Evolutionary conservation across 64 coral and sea anemone species (phyloP).

Genomic region (Actinia tenebrosa): DNA sequence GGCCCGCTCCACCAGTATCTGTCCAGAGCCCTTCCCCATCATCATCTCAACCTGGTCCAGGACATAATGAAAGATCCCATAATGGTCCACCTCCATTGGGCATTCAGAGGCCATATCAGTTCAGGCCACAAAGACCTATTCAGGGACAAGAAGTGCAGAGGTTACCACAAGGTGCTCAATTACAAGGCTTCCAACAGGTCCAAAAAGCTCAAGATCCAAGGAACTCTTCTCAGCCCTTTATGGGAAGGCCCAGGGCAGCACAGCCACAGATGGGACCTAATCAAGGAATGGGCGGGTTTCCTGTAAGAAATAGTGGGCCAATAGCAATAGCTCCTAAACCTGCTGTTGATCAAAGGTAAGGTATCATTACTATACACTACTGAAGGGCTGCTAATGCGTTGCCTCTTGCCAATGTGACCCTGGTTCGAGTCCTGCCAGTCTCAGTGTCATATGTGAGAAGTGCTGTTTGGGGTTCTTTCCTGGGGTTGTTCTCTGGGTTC

Average conservation of each 20-base stretch:
- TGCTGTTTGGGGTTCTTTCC: too few species aligned
- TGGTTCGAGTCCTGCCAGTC: too few species aligned
- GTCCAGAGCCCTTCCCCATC: constrained; percentile 25
- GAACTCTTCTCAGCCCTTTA: background rate
- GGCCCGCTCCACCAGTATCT: constrained; percentile 12
- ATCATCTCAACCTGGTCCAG: constrained; percentile 38
- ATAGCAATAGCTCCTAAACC: constrained; percentile 11
- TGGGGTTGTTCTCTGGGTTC: too few species aligned
- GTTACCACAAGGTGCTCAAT: background rate
- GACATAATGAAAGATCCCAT: constrained; percentile 18
- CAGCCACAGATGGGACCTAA: background rate
- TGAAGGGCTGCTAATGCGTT: too few species aligned
- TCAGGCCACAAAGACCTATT: background rate
- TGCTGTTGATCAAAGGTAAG: background rate
- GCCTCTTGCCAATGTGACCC: too few species aligned
- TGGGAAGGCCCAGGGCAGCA: background rate
- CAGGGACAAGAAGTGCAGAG: background rate
- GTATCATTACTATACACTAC: background rate
- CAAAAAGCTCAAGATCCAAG: background rate
- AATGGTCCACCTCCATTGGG: constrained; percentile 2
- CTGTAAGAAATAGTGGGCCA: constrained; percentile 1
- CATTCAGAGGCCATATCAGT: constrained; percentile 10
- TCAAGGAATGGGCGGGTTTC: constrained; percentile 22
- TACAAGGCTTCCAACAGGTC: constrained; percentile 27
- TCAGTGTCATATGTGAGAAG: too few species aligned